Evolutionary conservation across 23 tunicate genomes (phyloP), one percentile per base, ranked within the genome.

Genomic region (Phallusia fumigata): DNA sequence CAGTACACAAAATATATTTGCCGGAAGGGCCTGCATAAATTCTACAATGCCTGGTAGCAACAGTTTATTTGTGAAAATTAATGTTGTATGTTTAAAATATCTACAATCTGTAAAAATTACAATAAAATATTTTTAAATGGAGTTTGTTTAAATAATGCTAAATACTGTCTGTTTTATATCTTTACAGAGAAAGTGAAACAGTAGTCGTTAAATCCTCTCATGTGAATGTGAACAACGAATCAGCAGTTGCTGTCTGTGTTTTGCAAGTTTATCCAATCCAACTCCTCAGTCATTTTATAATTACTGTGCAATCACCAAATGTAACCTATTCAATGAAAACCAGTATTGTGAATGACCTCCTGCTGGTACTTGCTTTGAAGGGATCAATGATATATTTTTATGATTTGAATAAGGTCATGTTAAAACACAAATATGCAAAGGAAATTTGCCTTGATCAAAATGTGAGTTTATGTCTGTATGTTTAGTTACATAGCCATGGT

Each of bases 251-350:
- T 0, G 82, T 82, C 81, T 81, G 81, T 49, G 15, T 90, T 52
- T 3, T 90, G 31, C 33, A 32, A 36, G 53, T 90, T 22, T 90
- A 79, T 47, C 95, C 95, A 24, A 73, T 90, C 0, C 80, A 78
- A 52, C 19, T 90, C 28, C 40, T 47, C n/a, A 80, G 86, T 76
- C 95, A 90, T 81, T 90, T 90, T 84, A 76, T 90, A 26, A 82
- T 88, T 33, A 26, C 81, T 30, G 72, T 44, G 19, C 36, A 44
- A 31, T 83, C 79, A 26, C 52, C 86, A 33, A 76, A n/a, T 21
- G 32, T 44, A 18, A 18, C 78, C 31, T 40, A 45, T 33, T 52
- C 89, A 31, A 24, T 81, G 19, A 50, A 77, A 82, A 40, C 83
- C 1, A 82, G 81, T 12, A 24, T 90, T 24, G 49, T 49, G 49